These are phyloP conservation scores for Sebastes hubbsi DNA, from an alignment of 2,797 vertebrate genomes.

Conservation along the genomic window DNA sequence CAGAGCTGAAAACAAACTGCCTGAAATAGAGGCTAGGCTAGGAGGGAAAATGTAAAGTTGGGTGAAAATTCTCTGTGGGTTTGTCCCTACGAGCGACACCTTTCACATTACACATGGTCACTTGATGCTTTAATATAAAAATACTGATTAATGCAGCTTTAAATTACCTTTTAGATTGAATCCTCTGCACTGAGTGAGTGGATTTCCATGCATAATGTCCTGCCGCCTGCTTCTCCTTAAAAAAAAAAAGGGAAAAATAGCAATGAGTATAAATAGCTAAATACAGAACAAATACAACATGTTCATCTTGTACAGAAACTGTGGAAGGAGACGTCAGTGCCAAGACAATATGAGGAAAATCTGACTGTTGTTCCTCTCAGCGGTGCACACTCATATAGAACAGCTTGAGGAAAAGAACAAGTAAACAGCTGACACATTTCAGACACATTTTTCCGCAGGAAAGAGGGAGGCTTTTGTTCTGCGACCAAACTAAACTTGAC, in stretches of 20 bases:
- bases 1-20: neutral
- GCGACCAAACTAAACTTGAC: conserved; percentile 60
- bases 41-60: neutral
- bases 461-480: conserved; percentile 35
- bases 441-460: conserved; percentile 35
- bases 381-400: conserved; percentile 28
- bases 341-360: conserved; percentile 53
- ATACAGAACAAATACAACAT: conserved; percentile 6
- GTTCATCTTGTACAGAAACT: conserved; percentile 4
- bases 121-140: neutral
- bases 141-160: neutral
- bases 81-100: neutral
- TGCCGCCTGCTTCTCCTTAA: conserved; percentile 96
- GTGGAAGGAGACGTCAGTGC: conserved; percentile 1
- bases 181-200: conserved; percentile 95
- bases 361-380: conserved; percentile 43
- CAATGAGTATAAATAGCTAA: neutral
- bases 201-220: conserved; percentile 96
- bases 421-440: conserved; percentile 65
- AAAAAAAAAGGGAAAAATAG: neutral
- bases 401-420: conserved; percentile 49
- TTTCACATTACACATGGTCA: neutral
- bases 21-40: neutral
- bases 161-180: conserved; percentile 98
- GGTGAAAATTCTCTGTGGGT: neutral